Percentiles rank a stretch among this genome's conserved stretches.
Evolutionary conservation across 2,888 invertebrate species (phyloP).

Genomic region (Cheilosia impressa): DNA sequence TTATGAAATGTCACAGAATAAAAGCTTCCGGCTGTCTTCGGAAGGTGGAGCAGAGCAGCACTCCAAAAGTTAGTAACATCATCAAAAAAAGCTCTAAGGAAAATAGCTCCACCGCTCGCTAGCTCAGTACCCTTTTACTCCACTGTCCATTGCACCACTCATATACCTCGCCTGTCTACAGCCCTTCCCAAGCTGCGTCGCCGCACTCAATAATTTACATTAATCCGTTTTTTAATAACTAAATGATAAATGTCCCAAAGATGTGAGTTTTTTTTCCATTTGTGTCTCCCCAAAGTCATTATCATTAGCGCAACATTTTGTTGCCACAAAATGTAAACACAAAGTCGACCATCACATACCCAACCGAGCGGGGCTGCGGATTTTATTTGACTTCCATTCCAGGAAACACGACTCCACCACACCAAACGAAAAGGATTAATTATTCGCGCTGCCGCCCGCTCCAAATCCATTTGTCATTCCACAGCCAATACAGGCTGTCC

Average conservation of each 20-base stretch:
- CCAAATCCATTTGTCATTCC: slow-evolving; percentile 72
- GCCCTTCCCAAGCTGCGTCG: slow-evolving; percentile 38
- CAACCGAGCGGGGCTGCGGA: neutral
- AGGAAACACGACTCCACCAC: slow-evolving; percentile 27
- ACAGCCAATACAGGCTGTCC: slow-evolving; percentile 72
- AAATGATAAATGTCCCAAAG: slow-evolving; percentile 60
- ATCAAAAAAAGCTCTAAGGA: too few relatives aligned
- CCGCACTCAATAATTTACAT: slow-evolving; percentile 22
- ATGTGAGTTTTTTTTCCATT: slow-evolving; percentile 6
- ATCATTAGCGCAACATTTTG: slow-evolving; percentile 52
- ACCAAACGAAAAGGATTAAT: slow-evolving; percentile 60
- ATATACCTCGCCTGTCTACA: neutral
- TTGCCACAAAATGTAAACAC: slow-evolving; percentile 65
- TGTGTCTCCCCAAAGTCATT: slow-evolving; percentile 49
- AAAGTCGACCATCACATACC: slow-evolving; percentile 41
- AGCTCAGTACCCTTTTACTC: too few relatives aligned
- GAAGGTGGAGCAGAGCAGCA: too few relatives aligned
- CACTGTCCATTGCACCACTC: too few relatives aligned
- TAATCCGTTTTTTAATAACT: slow-evolving; percentile 46
- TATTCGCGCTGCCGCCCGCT: slow-evolving; percentile 46
- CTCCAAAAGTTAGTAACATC: too few relatives aligned
- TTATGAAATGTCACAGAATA: too few relatives aligned
- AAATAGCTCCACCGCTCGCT: too few relatives aligned
- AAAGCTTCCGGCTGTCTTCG: too few relatives aligned
- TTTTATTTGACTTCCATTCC: slow-evolving; percentile 49